Evolutionary conservation across 2,888 invertebrate species (phyloP).

Genomic region (Synergus gifuensis): DNA sequence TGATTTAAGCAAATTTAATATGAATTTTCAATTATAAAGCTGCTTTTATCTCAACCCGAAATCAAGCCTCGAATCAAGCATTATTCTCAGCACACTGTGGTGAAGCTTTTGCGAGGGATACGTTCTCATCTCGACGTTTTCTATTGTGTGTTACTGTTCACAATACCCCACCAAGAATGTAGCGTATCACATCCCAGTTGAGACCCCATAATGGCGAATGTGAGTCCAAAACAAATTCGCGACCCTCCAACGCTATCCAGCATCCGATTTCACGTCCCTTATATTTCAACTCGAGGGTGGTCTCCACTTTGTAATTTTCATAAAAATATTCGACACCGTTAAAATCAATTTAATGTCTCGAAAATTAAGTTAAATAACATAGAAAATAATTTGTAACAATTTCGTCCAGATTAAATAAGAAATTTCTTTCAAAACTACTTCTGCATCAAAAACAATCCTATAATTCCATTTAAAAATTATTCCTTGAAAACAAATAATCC

Average conservation of each 20-base stretch:
- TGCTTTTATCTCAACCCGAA: not conserved
- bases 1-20: not conserved
- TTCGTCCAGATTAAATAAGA: too few species aligned
- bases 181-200: not conserved
- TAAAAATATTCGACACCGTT: not conserved
- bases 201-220: not conserved
- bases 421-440: too few species aligned
- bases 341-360: not conserved
- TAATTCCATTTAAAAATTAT: too few species aligned
- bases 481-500: too few species aligned
- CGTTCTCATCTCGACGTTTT: not conserved
- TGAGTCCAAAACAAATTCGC: slow-evolving; percentile 5
- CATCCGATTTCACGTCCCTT: not conserved
- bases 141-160: not conserved
- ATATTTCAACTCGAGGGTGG: not conserved
- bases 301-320: not conserved
- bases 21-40: too few species aligned
- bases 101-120: slow-evolving; percentile 3
- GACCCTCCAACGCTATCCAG: slow-evolving; percentile 1
- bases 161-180: not conserved
- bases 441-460: too few species aligned
- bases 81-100: not conserved
- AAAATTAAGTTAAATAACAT: too few species aligned
- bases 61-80: not conserved
- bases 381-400: too few species aligned